Percentiles rank a stretch among this genome's conserved stretches.
phyloP scores from a whole-genome alignment of 2,888 invertebrate species.

The Xestia rhomboidea region DNA sequence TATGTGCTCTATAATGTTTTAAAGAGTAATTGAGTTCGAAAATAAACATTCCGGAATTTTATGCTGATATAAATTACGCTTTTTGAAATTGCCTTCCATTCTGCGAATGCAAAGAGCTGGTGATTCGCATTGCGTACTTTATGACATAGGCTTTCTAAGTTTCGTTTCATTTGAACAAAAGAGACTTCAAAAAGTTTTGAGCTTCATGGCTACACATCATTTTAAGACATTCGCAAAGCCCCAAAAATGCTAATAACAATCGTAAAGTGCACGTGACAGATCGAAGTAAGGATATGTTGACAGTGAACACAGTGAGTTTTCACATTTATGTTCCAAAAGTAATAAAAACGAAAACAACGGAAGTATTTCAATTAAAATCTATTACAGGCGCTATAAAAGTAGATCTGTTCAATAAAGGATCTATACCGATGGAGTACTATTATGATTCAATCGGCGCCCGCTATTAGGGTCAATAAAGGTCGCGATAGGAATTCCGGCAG shows the following conservation, averaged over 20 bases:
- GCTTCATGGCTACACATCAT: not conserved
- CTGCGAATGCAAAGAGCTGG: not conserved
- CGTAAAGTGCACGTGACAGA: not conserved
- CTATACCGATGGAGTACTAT: conserved; percentile 53
- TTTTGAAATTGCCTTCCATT: conserved; percentile 8
- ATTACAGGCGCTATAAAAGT: conserved; percentile 45
- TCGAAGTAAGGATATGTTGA: not conserved
- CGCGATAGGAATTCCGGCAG: conserved; percentile 56
- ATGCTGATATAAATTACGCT: conserved; percentile 36
- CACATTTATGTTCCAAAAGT: not conserved
- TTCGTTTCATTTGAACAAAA: not conserved
- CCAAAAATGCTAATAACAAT: not conserved
- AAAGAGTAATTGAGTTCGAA: conserved; percentile 27
- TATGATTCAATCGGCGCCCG: conserved; percentile 56
- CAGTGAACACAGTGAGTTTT: not conserved
- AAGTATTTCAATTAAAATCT: conserved; percentile 48
- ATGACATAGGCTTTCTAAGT: not conserved
- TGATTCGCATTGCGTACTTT: conserved; percentile 28
- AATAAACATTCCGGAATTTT: conserved; percentile 43
- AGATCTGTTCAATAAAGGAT: conserved; percentile 55
- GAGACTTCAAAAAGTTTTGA: not conserved
- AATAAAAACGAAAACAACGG: conserved; percentile 3
- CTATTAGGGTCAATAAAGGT: conserved; percentile 63
- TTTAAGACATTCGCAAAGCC: not conserved
- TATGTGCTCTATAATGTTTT: conserved; percentile 39